Percentiles rank a stretch among this genome's conserved stretches.
phyloP scores from a whole-genome alignment of 2,113 vertebrate species.

The Cheirogaleus medius region DNA sequence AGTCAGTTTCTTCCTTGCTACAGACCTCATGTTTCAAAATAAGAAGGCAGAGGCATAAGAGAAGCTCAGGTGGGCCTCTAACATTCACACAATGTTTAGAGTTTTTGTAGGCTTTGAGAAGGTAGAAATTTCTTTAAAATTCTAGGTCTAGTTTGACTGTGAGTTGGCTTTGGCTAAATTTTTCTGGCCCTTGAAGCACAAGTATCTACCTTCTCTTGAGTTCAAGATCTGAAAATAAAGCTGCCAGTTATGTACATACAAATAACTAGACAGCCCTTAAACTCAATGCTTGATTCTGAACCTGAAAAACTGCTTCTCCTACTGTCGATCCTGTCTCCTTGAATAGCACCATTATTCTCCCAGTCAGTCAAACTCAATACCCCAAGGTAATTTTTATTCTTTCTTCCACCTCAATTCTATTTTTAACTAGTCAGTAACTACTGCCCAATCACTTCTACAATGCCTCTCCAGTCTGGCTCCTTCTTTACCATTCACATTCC shows the following conservation, averaged over 20 bases:
- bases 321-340: neutral
- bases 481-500: neutral
- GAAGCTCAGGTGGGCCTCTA: neutral
- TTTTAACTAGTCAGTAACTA: slow-evolving; percentile 10
- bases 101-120: neutral
- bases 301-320: neutral
- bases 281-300: neutral
- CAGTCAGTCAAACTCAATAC: neutral
- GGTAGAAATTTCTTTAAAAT: neutral
- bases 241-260: neutral
- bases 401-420: neutral
- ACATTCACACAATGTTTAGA: neutral
- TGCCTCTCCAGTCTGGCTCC: neutral
- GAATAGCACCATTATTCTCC: neutral
- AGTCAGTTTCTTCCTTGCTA: neutral
- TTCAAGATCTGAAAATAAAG: neutral
- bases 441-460: neutral
- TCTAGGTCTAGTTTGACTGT: neutral
- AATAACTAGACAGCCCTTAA: neutral
- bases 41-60: neutral
- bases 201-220: neutral
- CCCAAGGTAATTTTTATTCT: slow-evolving; percentile 14
- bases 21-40: neutral
- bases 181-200: neutral
- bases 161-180: neutral